Evolutionary conservation across 2,797 vertebrate genomes (phyloP), one percentile per base, ranked within the genome.

Genomic region (Microhierax caerulescens): DNA sequence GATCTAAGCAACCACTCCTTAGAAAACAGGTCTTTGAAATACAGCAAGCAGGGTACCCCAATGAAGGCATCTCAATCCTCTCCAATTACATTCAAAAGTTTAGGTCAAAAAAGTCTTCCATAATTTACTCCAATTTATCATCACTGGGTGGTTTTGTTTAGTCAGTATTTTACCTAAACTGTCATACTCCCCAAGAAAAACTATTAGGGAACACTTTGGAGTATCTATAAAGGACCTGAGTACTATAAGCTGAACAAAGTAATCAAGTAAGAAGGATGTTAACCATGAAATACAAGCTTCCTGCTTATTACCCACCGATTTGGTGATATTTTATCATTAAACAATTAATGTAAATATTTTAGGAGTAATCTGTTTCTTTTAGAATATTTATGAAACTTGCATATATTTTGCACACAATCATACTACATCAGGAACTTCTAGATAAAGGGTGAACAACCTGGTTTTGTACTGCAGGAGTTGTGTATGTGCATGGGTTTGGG

Each of bases 401-500:
- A 13, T 4, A 3, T 13, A 27, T 53, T 83, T 88, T 41, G 25
- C 32, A 59, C n/a, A 51, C 30, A 13, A 48, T 32, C 56, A 13
- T 7, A 25, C n/a, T 23, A 22, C 27, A 45, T 22, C 16, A 18
- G 59, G 34, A 56, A 47, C 13, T 19, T 64, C 39, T 20, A 72
- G 59, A 21, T 20, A 45, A 2, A 36, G 28, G 39, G 48, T 21
- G 21, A 69, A 56, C 32, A 50, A 45, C 23, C 54, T 48, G 10
- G 2, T 25, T 24, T 76, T 47, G 18, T 11, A 30, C 1, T 17
- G 51, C 34, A 78, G 37, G 27, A 45, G 18, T 5, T 59, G 14
- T 6, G 23, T 9, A 10, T 2, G 5, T 7, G 7, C 18, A 39
- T 24, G 10, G 1, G 14, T 50, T 41, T 6, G 27, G 32, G 45